Evolutionary conservation across 1,140 invertebrate genomes (phyloP).

Genomic region (Manduca sexta): DNA sequence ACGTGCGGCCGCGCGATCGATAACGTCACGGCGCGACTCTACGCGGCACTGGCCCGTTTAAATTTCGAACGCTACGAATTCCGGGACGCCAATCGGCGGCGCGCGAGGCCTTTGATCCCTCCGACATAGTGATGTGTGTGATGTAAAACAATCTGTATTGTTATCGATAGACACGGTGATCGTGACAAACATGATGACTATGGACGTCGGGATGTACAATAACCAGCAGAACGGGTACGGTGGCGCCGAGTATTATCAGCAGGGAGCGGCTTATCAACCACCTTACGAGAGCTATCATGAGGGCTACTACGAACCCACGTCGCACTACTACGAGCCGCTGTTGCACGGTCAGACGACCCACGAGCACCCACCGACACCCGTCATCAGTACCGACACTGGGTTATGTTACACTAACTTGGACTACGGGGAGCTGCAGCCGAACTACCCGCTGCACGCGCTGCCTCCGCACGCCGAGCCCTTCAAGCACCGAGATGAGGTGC

Average conservation of each 20-base stretch:
- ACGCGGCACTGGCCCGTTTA: constrained; percentile 27
- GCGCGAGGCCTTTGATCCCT: constrained; percentile 13
- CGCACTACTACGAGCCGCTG: constrained; percentile 59
- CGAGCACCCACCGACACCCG: constrained; percentile 54
- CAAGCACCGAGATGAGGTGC: constrained; percentile 48
- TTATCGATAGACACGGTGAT: constrained; percentile 41
- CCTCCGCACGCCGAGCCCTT: constrained; percentile 45
- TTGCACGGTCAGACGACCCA: constrained; percentile 34
- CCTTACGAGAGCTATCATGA: constrained; percentile 56
- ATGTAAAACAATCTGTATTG: constrained; percentile 28
- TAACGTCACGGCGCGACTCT: constrained; percentile 15
- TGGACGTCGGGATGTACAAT: constrained; percentile 72
- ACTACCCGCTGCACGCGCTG: constrained; percentile 41
- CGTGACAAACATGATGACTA: constrained; percentile 70
- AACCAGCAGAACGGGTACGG: constrained; percentile 66
- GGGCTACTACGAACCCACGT: constrained; percentile 48
- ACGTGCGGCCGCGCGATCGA: constrained; percentile 47
- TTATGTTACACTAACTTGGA: constrained; percentile 93
- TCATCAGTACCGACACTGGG: constrained; percentile 88
- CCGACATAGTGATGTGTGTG: constrained; percentile 55
- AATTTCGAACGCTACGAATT: constrained; percentile 33
- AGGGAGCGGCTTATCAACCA: constrained; percentile 48
- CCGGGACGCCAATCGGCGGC: constrained; percentile 29
- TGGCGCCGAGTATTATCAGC: constrained; percentile 61
- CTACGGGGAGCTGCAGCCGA: constrained; percentile 72